Conservation (phyloP, 2,113 vertebrate genomes). For the Stercorarius parasiticus region DNA sequence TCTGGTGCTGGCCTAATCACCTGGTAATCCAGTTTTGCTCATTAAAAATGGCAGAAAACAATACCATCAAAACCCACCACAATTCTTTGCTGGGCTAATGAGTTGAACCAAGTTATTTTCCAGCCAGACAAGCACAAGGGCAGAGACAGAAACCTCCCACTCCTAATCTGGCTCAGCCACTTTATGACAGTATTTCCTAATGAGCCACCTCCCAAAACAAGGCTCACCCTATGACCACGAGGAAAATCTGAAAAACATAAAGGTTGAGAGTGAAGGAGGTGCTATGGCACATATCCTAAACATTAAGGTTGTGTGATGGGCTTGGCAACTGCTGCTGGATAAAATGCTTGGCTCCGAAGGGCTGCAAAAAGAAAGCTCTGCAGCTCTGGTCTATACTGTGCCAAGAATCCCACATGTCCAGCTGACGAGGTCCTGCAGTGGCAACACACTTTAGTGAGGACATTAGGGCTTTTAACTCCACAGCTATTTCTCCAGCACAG, state of each 20-base stretch:
- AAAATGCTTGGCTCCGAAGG: neutral
- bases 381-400: neutral
- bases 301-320: rapidly evolving
- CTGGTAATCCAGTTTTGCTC: neutral
- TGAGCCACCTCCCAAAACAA: neutral
- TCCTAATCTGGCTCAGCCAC: neutral
- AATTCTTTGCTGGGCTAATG: neutral
- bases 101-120: neutral
- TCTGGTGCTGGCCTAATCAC: neutral
- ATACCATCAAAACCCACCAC: neutral
- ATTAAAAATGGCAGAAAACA: neutral
- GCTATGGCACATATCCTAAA: neutral
- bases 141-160: neutral
- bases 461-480: neutral
- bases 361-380: neutral
- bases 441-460: neutral
- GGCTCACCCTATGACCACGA: neutral
- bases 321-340: neutral
- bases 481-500: neutral
- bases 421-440: neutral
- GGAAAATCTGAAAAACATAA: neutral
- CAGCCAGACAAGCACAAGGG: neutral
- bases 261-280: neutral
- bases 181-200: neutral
- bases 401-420: neutral